Conservation (phyloP, 2,888 invertebrate species). For the Caenorhabditis angaria region DNA sequence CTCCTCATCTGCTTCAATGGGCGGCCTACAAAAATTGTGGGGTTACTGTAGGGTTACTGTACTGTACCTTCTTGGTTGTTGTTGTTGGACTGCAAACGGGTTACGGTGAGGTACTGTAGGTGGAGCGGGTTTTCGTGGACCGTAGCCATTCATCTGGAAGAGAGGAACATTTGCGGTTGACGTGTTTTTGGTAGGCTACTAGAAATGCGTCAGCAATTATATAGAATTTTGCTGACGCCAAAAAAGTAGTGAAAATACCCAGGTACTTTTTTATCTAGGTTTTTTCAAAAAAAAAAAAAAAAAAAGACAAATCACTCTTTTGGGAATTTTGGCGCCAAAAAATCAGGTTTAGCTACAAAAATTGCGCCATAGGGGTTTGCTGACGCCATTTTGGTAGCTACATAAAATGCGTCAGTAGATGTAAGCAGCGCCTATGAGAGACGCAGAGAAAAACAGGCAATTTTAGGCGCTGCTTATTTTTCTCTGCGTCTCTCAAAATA, state of each 20-base stretch:
- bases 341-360: background rate
- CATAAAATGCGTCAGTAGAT: too few species aligned
- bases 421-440: too few species aligned
- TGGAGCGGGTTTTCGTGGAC: background rate
- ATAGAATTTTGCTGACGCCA: background rate
- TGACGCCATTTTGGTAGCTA: too few species aligned
- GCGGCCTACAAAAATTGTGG: background rate
- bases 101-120: slow-evolving; percentile 22
- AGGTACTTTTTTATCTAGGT: slow-evolving; percentile 15
- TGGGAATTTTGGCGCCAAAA: background rate
- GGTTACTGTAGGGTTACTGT: background rate
- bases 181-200: slow-evolving; percentile 17
- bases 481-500: too few species aligned
- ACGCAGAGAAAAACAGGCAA: too few species aligned
- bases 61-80: background rate
- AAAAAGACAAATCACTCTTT: background rate
- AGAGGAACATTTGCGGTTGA: background rate
- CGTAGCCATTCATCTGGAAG: background rate
- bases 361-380: background rate
- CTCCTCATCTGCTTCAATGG: slow-evolving; percentile 42
- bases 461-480: too few species aligned
- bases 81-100: slow-evolving; percentile 21
- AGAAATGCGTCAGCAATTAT: too few species aligned
- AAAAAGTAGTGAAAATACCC: slow-evolving; percentile 13
- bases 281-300: background rate